Base-by-base conservation (phyloP, 2,797 vertebrate genomes). In the Protonibea diacanthus region DNA sequence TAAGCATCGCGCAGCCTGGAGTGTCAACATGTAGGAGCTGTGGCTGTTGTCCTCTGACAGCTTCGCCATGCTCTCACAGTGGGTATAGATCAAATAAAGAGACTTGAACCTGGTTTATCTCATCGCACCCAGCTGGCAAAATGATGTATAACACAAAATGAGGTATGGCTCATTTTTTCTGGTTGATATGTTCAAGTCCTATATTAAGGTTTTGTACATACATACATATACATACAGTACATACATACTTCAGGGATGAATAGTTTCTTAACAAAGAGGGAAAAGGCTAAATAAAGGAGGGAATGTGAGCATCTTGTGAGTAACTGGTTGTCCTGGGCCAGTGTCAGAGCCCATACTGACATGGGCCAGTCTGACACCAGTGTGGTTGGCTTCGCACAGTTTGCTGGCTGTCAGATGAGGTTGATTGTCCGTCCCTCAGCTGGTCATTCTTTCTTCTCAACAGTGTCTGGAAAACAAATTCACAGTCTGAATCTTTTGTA, bases 331-430 rank as follows among this genome's bases (percentile, higher is more conserved):
- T 89, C 89, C 90, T 83, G 88, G 91, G 80, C 85, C 93, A 82
- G 93, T 91, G 92, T 93, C 93, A 90, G 89, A 91, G 87, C 89
- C 91, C 89, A 86, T 87, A 92, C 91, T 87, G 86, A 86, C 82
- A 68, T 87, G 62, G 38, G 44, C 91, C 92, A 86, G 87, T 87
- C 92, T 87, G 89, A 91, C 89, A 91, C 78, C 23, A 78, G 92
- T 87, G 89, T 92, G 90, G 89, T 94, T 92, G 84, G 93, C 94
- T 88, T 91, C 92, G 93, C 93, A 95, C 94, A 95, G 94, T 95
- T 96, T 94, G 93, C 95, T 95, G 95, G 94, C 90, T 92, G 93
- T 92, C 92, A 93, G 87, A 94, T 93, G 94, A 95, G 88, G 93
- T 93, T 82, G 94, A 95, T 93, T 94, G 95, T 95, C 94, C 60